These are phyloP conservation scores for Machimus atricapillus DNA, from an alignment of 2,888 invertebrate species.

Conservation along the genomic window DNA sequence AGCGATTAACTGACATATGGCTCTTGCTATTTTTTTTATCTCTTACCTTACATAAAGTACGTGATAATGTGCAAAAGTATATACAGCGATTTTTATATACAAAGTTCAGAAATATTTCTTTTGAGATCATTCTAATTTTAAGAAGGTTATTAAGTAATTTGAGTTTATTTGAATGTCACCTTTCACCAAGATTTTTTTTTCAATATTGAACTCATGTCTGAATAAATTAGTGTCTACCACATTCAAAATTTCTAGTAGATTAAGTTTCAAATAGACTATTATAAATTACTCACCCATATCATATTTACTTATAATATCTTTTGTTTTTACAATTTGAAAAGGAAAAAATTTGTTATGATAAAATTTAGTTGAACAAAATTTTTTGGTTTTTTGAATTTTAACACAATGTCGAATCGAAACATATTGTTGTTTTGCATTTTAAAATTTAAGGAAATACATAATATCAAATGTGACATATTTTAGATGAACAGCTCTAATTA, in stretches of 20 bases:
- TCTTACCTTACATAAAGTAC: too few species aligned
- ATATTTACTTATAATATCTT: background rate
- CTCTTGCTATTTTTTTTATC: too few species aligned
- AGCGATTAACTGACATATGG: too few species aligned
- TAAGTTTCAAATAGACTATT: background rate
- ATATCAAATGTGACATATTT: background rate
- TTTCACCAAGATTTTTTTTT: background rate
- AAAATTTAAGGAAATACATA: background rate
- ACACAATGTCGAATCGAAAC: background rate
- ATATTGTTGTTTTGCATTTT: background rate
- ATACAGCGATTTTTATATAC: too few species aligned
- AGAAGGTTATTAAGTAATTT: too few species aligned
- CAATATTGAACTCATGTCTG: background rate
- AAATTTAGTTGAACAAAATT: background rate
- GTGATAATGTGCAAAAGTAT: too few species aligned
- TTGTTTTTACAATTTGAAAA: background rate
- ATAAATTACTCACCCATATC: background rate
- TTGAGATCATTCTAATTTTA: too few species aligned
- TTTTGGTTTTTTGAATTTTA: background rate
- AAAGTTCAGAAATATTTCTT: too few species aligned
- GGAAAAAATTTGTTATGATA: background rate
- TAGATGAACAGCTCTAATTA: background rate
- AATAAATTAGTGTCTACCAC: background rate
- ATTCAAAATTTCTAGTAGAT: background rate
- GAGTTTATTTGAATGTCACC: too few species aligned